A percentile compares a stretch with the other conserved stretches of the same genome.
Conservation (phyloP, 2,888 invertebrate genomes). For the Leptopilina syphax region DNA sequence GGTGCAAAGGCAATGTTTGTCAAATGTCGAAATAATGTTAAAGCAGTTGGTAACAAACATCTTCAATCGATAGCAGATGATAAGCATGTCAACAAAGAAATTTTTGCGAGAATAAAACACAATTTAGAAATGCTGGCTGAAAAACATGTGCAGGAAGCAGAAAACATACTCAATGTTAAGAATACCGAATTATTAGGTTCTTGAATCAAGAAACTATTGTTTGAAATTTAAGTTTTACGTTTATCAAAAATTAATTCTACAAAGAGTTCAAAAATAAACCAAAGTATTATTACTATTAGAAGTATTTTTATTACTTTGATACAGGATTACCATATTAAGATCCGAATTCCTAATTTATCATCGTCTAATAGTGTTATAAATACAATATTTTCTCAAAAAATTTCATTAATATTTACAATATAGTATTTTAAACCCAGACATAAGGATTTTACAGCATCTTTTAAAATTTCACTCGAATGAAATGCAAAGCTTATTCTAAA, state of each 20-base stretch:
- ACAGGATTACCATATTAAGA: no score
- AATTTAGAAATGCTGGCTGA: slow-evolving; percentile 86
- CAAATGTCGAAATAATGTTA: slow-evolving; percentile 87
- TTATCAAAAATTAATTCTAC: no score
- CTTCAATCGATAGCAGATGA: slow-evolving; percentile 86
- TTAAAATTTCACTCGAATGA: slow-evolving; percentile 73
- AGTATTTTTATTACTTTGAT: no score
- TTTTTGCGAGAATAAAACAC: slow-evolving; percentile 82
- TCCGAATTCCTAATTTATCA: no score
- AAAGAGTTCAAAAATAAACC: no score
- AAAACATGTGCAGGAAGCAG: slow-evolving; percentile 82
- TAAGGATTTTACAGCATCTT: slow-evolving; percentile 71
- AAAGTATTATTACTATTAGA: no score
- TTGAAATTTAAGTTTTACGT: background rate
- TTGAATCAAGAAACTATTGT: background rate
- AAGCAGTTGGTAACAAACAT: slow-evolving; percentile 86
- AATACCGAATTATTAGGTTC: slow-evolving; percentile 85
- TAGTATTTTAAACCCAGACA: slow-evolving; percentile 74
- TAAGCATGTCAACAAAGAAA: slow-evolving; percentile 84
- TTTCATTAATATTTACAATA: slow-evolving; percentile 51
- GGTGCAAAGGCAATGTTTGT: slow-evolving; percentile 90
- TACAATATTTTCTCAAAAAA: no score
- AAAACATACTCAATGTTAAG: slow-evolving; percentile 83
- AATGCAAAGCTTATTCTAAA: slow-evolving; percentile 79
- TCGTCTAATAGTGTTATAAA: no score